Evolutionary conservation across 2,888 invertebrate species (phyloP), one percentile per base, ranked within the genome.

Genomic region (Apoda limacodes): DNA sequence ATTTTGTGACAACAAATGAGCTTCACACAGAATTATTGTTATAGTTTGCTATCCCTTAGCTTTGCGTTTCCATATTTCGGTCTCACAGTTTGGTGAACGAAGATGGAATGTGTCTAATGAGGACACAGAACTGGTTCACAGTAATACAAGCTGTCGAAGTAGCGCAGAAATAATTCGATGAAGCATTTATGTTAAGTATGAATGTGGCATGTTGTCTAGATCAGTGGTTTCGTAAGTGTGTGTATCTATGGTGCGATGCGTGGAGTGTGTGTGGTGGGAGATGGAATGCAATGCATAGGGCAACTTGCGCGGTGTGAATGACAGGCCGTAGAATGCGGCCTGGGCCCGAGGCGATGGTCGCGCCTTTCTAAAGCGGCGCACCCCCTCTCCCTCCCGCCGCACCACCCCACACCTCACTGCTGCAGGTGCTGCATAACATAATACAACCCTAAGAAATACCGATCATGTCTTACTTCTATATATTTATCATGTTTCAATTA

Each of bases 1-100:
- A 74, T 81, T 81, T 71, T 75, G 76, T 81, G 76, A 80, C 81
- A 80, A 82, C 80, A 81, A 80, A 75, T 80, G 76, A 71, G 67
- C 74, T 71, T 75, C 75, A 78, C 80, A 76, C 67, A 74, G 75
- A 74, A 75, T 71, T 71, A 70, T 75, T 74, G 71, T 75, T 74
- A 74, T 74, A 71, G 70, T 74, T 67, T 70, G 70, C 75, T 74
- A 75, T 75, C 65, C 74, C 66, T 59, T 52, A n/a, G 68, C 71
- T 63, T 71, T 71, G 62, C 57, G 49, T n/a, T n/a, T n/a, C 54
- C 55, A 60, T 60, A 62, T 59, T 55, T 46, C 41, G 42, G 48
- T 45, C 45, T 59, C 52, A 63, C 58, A 60, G 58, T 56, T 60
- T 51, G 47, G 60, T 62, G 60, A 66, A 43, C 54, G 57, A 59